Conservation (phyloP, 2,888 invertebrate species). For the Bursaphelenchus okinawaensis region DNA sequence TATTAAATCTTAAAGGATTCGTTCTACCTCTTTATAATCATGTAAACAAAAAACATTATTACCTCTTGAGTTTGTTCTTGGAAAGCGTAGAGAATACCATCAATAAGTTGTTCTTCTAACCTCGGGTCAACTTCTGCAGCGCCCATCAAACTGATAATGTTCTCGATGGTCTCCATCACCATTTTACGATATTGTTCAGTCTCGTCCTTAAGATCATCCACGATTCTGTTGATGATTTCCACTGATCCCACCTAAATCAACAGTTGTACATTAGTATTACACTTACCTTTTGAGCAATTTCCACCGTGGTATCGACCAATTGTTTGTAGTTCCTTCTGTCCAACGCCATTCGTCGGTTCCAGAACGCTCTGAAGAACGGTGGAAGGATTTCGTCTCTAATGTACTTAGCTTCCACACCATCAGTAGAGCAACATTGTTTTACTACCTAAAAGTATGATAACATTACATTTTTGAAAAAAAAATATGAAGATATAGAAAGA, state of each 20-base stretch:
- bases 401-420: constrained; percentile 98
- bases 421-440: constrained; percentile 98
- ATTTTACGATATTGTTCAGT: constrained; percentile 99
- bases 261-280: too few species aligned
- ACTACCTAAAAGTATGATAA: constrained; percentile 69
- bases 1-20: constrained; percentile 3
- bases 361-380: constrained; percentile 70
- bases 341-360: constrained; percentile 99
- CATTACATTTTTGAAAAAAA: too few species aligned
- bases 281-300: constrained; percentile 86
- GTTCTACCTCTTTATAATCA: neutral
- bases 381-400: constrained; percentile 88
- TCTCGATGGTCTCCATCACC: constrained; percentile 99
- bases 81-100: constrained; percentile 97
- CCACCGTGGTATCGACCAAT: constrained; percentile 95
- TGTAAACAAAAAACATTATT: constrained; percentile 14
- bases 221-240: constrained; percentile 92
- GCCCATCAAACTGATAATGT: constrained; percentile 63
- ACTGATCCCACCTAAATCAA: constrained; percentile 74
- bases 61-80: constrained; percentile 99
- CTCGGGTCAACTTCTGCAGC: constrained; percentile 96
- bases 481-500: neutral
- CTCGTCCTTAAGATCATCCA: constrained; percentile 98
- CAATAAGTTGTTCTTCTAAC: constrained; percentile 95
- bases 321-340: constrained; percentile 83